A percentile compares a stretch with the other conserved stretches of the same genome.
phyloP scores from a whole-genome alignment of 2,113 vertebrate species.

The Atlantisia rogersi region DNA sequence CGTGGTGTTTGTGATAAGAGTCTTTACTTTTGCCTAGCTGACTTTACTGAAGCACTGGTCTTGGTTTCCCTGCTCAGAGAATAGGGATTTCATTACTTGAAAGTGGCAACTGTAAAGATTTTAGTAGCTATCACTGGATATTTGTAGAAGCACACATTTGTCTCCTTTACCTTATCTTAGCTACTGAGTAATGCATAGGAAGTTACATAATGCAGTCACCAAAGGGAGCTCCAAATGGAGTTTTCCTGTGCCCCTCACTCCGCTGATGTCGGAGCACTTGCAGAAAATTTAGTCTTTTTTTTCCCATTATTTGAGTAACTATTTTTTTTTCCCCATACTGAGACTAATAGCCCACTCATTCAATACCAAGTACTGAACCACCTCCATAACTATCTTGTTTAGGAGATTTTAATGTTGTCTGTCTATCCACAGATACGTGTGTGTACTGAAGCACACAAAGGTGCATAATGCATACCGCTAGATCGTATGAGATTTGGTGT shows the following conservation, averaged over 20 bases:
- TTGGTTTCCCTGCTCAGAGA: not conserved
- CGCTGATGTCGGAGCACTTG: not conserved
- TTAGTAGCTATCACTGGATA: not conserved
- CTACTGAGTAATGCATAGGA: not conserved
- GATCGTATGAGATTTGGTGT: fast-evolving
- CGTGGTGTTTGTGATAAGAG: fast-evolving
- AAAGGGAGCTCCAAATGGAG: not conserved
- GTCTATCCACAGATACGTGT: fast-evolving
- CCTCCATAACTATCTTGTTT: not conserved
- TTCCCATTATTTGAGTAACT: not conserved
- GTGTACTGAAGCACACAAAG: not conserved
- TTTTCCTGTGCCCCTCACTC: not conserved
- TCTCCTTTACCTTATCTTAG: not conserved
- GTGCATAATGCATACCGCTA: not conserved
- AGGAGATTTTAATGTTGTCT: not conserved
- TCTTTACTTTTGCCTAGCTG: not conserved
- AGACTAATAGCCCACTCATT: not conserved
- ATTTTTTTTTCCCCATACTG: not conserved
- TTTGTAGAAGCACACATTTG: not conserved
- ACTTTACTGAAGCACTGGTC: not conserved
- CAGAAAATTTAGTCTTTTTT: not conserved
- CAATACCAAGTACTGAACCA: not conserved
- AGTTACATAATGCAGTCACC: not conserved
- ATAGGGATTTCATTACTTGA: not conserved
- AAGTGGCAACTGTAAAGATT: not conserved